Percentiles rank a stretch among this genome's conserved stretches.
phyloP scores from a whole-genome alignment of 2,113 vertebrate species.

The Thryonomys swinderianus region DNA sequence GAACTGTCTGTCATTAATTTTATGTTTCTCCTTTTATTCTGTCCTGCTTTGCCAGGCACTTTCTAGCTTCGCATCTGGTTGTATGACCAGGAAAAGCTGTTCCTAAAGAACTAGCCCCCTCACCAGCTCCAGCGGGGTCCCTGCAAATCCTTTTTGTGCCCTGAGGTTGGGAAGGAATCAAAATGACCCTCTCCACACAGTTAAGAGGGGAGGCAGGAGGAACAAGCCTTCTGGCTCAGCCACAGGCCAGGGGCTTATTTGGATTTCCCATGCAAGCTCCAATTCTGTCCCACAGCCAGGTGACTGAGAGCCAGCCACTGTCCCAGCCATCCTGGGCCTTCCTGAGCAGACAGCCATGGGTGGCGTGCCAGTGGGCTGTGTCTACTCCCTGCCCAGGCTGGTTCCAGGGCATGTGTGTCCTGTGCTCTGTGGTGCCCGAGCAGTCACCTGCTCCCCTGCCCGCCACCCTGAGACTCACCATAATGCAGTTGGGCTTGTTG shows the following conservation, averaged over 20 bases:
- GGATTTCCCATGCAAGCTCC: neutral
- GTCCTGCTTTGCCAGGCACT: neutral
- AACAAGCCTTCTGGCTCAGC: neutral
- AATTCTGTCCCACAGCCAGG: neutral
- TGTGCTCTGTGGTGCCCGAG: neutral
- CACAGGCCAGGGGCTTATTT: neutral
- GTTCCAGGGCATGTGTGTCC: neutral
- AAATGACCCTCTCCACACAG: neutral
- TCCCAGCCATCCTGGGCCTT: neutral
- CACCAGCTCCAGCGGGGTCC: neutral
- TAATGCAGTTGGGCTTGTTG: constrained; percentile 98
- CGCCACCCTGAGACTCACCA: constrained; percentile 88
- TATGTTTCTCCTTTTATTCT: neutral
- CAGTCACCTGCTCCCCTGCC: neutral
- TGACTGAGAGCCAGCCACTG: neutral
- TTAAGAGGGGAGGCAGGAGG: neutral
- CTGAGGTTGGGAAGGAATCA: neutral
- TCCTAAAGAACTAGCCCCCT: neutral
- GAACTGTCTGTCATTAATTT: neutral
- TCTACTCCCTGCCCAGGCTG: neutral
- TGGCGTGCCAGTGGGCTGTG: neutral
- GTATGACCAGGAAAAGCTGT: neutral
- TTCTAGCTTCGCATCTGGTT: accelerated
- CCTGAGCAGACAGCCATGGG: neutral
- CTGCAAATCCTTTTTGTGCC: neutral